Percentiles rank a stretch among this genome's conserved stretches.
Evolutionary conservation across 1,140 invertebrate genomes (phyloP).

Genomic region (Caerostris darwini): DNA sequence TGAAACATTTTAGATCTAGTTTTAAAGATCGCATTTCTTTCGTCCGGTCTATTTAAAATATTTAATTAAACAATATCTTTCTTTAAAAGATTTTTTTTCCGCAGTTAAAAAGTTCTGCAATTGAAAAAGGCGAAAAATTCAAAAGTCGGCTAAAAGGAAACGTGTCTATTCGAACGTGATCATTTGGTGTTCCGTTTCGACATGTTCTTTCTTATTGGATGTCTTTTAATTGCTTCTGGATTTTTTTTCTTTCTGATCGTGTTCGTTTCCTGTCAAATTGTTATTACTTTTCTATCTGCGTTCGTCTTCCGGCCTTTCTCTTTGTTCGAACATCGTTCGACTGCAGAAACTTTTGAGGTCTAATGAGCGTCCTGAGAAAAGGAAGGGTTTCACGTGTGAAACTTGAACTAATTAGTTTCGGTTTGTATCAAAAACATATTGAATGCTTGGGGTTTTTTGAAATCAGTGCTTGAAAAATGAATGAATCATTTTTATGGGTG

Average conservation of each 20-base stretch:
- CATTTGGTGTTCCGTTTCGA: background rate
- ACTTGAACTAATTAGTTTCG: background rate
- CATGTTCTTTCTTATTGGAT: slow-evolving; percentile 2
- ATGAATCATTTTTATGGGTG: too few relatives aligned
- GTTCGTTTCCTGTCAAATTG: background rate
- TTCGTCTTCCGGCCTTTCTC: background rate
- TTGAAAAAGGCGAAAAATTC: background rate
- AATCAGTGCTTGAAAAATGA: too few relatives aligned
- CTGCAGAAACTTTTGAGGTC: background rate
- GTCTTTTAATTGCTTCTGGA: slow-evolving; percentile 27
- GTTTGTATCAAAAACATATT: too few relatives aligned
- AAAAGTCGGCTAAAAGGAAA: background rate
- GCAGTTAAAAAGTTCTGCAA: background rate
- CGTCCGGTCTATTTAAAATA: background rate
- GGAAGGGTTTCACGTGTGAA: background rate
- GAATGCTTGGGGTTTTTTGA: too few relatives aligned
- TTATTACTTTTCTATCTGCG: background rate
- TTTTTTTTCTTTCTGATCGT: background rate
- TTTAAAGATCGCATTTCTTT: background rate
- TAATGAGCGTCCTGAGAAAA: background rate
- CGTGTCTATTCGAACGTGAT: background rate
- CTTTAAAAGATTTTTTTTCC: background rate
- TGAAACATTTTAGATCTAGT: background rate
- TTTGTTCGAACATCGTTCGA: background rate
- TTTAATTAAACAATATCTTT: background rate